Base-by-base conservation (phyloP, 2,888 invertebrate species). In the Stratiomys singularior region DNA sequence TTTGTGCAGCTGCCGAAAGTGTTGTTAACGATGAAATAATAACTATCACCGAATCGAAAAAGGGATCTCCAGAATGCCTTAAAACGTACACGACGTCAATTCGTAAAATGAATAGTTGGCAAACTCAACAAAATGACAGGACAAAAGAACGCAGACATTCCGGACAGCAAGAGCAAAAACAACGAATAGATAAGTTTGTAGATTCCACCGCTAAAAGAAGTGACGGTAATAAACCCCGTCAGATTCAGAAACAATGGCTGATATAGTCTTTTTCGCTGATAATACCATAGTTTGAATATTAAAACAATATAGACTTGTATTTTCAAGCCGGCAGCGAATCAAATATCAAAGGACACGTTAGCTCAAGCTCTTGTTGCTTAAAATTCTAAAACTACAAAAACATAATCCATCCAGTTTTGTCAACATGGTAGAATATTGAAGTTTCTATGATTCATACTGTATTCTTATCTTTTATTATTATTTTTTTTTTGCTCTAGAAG, bases 181-280 rank as follows among this genome's bases (percentile, higher is more conserved):
- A 47, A 47, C 66, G 15, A n/a, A n/a, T n/a, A 27, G n/a, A 47
- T 25, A 47, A 21, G 13, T n/a, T n/a, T 9, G 25, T 1, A n/a
- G 13, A 27, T 67, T 9, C 21, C 18, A 44, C 44, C 7, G 18
- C 30, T 25, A 2, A 1, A 1, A 3, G 69, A 15, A 69, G 0
- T 1, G 47, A 30, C 4, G n/a, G 28, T n/a, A 63, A 3, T 5
- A 18, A 30, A 18, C 4, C 37, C 23, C 5, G 69, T 25, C 69
- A 25, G 25, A 46, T 69, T 11, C 69, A 47, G n/a, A 69, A 46
- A 25, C 69, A 69, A 69, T 69, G 69, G 69, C 44, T 69, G 21
- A 69, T 69, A 23, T 69, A 47, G 47, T 47, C n/a, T n/a, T n/a
- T n/a, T n/a, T n/a, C n/a, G n/a, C n/a, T n/a, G n/a, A n/a, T n/a